A percentile compares a stretch with the other conserved stretches of the same genome.
These are phyloP conservation scores for Scytalopus superciliaris DNA, from an alignment of 2,113 vertebrate species.

Conservation along the genomic window DNA sequence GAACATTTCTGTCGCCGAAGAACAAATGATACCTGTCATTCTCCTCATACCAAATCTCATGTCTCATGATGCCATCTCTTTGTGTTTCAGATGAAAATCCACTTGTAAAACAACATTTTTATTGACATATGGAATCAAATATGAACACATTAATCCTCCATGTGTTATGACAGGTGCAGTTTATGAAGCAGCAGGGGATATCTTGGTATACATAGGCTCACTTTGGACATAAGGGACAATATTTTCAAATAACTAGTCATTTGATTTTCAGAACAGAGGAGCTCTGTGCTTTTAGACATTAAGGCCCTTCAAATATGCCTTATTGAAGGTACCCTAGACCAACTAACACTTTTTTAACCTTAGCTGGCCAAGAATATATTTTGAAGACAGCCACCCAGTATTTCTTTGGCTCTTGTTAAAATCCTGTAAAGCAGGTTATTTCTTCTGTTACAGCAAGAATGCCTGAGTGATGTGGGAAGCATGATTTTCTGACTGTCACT, in stretches of 20 bases:
- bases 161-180: not conserved
- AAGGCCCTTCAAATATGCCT: not conserved
- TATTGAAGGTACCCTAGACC: not conserved
- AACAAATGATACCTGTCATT: not conserved
- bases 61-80: not conserved
- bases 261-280: not conserved
- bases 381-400: not conserved
- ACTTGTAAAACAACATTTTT: not conserved
- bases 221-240: not conserved
- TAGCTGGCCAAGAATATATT: not conserved
- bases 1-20: rapidly evolving
- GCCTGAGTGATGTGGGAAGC: not conserved
- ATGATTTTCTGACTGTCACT: not conserved
- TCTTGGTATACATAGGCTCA: not conserved
- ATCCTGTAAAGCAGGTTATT: not conserved
- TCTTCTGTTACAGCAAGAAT: not conserved
- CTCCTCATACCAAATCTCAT: not conserved
- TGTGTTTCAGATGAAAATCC: slow-evolving; percentile 8
- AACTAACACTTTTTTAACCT: not conserved
- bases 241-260: not conserved
- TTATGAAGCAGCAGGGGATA: not conserved
- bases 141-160: not conserved
- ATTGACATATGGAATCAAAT: not conserved
- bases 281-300: not conserved
- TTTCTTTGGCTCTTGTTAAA: not conserved